phyloP scores from a whole-genome alignment of 2,113 vertebrate species.

The Gorsachius goisagi region DNA sequence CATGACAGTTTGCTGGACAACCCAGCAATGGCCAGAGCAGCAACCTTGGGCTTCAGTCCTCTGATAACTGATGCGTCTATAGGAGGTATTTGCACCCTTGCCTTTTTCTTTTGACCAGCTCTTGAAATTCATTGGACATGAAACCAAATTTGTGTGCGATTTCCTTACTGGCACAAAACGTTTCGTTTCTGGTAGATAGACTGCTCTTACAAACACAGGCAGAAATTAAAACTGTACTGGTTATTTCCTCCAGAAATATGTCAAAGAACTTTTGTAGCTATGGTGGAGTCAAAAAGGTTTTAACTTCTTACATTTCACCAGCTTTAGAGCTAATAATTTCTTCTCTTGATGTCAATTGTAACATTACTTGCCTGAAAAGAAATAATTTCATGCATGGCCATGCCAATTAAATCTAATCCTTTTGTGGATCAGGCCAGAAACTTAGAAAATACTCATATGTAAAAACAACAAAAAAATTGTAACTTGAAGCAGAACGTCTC shows the following conservation, averaged over 20 bases:
- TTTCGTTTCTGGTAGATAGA: neutral
- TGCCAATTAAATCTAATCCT: neutral
- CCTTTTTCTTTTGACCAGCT: neutral
- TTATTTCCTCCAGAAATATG: conserved; percentile 25
- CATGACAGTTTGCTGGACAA: accelerated
- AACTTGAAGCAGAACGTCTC: neutral
- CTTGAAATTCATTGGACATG: neutral
- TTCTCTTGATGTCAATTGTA: neutral
- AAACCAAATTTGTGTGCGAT: neutral
- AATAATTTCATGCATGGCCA: conserved; percentile 18
- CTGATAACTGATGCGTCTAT: accelerated
- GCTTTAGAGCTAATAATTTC: neutral
- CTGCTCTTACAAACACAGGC: neutral
- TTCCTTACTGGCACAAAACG: neutral
- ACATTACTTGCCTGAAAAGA: neutral
- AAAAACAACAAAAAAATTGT: neutral
- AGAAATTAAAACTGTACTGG: neutral
- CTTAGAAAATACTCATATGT: neutral
- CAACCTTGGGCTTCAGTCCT: neutral
- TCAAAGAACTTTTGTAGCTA: neutral
- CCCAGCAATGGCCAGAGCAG: neutral
- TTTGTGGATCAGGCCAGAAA: neutral
- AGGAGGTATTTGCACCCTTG: neutral
- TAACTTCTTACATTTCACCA: neutral
- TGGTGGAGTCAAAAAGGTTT: neutral